Evolutionary conservation across 2,797 vertebrate genomes (phyloP), one percentile per base, ranked within the genome.

Genomic region (Catamblyrhynchus diadema): DNA sequence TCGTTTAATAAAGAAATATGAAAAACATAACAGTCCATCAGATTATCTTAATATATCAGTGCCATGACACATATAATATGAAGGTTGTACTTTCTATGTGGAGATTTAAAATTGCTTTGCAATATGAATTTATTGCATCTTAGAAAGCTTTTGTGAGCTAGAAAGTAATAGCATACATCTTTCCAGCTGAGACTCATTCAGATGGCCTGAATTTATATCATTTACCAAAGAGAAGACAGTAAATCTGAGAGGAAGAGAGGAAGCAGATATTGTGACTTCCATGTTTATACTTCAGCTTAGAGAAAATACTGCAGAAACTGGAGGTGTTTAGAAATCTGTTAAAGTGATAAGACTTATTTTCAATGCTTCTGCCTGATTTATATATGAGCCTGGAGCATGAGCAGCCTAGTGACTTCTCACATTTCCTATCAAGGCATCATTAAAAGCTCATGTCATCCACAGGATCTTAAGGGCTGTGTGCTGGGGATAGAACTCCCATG

Each of bases 41-140:
- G 42, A 54, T 30, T 85, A 57, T 59, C 65, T 83, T 86, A 78
- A 83, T 83, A 61, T 64, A 81, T 84, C 67, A 47, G 23, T 66
- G 47, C 70, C 78, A n/a, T 14, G n/a, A 72, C 35, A 67, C 35
- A 30, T 62, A 27, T 42, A 91, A 81, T 65, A 39, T 1, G 27
- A 81, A 12, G 23, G 33, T 53, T 83, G 45, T 86, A 75, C 21
- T 86, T 93, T 50, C 39, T 30, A 44, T 28, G 19, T 54, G 65
- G 88, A 81, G 57, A 84, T 91, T 86, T 90, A 27, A 94, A 88
- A 83, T 75, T 66, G 50, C 61, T 96, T 94, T 86, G 15, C 35
- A 75, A 93, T 70, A 84, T 9, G 25, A 93, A 91, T 94, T 93
- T 94, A 77, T 86, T 80, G 78, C 25, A 6, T 88, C 88, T 94